These are phyloP conservation scores for Apostichopus leukothele DNA, from an alignment of 53 echinoderm and acorn worm genomes.

Conservation along the genomic window DNA sequence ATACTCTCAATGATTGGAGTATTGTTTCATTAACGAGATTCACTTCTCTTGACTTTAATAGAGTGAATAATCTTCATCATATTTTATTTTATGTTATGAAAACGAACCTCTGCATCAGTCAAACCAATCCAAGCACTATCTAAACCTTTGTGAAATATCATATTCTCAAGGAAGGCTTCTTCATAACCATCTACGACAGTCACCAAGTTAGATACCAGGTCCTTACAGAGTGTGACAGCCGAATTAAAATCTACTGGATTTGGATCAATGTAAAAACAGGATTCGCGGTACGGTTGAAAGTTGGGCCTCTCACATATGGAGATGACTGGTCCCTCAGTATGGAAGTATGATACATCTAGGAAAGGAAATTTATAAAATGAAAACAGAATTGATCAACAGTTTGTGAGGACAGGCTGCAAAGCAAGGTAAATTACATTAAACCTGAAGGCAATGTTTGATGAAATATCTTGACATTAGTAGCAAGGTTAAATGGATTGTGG, in stretches of 20 bases:
- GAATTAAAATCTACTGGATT: neutral
- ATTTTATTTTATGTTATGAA: neutral
- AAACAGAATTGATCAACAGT: too few species aligned
- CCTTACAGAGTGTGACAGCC: neutral
- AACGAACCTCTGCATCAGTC: constrained; percentile 16
- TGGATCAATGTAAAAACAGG: constrained; percentile 10
- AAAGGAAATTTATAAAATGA: too few species aligned
- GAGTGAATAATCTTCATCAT: neutral
- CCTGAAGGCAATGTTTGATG: too few species aligned
- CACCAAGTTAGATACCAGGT: neutral
- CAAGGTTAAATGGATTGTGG: too few species aligned
- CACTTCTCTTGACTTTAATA: too few species aligned
- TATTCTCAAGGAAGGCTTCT: constrained; percentile 30
- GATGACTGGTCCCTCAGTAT: constrained; percentile 15
- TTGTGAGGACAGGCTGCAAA: too few species aligned
- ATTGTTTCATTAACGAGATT: too few species aligned
- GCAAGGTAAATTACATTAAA: too few species aligned
- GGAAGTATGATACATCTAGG: constrained; percentile 11
- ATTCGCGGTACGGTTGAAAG: neutral
- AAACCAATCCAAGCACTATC: constrained; percentile 45
- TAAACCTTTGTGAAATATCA: constrained; percentile 23
- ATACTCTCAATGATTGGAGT: too few species aligned
- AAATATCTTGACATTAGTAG: too few species aligned
- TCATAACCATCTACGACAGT: constrained; percentile 28
- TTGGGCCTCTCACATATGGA: constrained; percentile 4